These are phyloP conservation scores for Hiodon alosoides DNA, from an alignment of 2,113 vertebrate genomes.

Conservation along the genomic window DNA sequence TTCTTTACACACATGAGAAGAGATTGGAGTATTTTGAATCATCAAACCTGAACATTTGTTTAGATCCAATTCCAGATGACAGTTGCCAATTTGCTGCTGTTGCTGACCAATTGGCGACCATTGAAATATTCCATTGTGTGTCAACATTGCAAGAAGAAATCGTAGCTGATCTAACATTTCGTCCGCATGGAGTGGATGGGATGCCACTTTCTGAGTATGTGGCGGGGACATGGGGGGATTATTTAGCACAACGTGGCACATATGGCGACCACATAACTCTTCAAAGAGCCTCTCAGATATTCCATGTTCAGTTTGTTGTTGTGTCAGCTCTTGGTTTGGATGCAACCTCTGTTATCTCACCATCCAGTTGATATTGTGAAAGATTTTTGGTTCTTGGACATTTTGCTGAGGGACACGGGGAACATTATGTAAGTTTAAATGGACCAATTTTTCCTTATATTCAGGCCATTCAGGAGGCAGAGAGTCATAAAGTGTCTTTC, in stretches of 20 bases:
- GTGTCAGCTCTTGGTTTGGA: no score
- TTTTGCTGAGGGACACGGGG: no score
- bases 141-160: slow-evolving; percentile 8
- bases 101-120: slow-evolving; percentile 19
- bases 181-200: slow-evolving; percentile 3
- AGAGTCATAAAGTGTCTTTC: no score
- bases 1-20: slow-evolving; percentile 23
- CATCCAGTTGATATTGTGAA: no score
- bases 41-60: slow-evolving; percentile 17
- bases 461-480: no score
- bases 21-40: slow-evolving; percentile 23
- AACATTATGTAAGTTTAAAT: no score
- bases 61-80: slow-evolving; percentile 19
- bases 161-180: not conserved
- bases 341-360: no score
- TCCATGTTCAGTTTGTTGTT: no score
- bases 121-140: slow-evolving; percentile 15
- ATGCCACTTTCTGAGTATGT: slow-evolving; percentile 9
- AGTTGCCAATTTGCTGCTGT: slow-evolving; percentile 25
- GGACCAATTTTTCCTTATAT: no score
- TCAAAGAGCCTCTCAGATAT: no score
- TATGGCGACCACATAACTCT: no score
- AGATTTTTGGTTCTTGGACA: no score
- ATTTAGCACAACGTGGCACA: not conserved
- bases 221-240: not conserved